Percentiles rank a stretch among this genome's conserved stretches.
These are phyloP conservation scores for Drosophila melanocephala DNA, from an alignment of 2,888 invertebrate genomes.

Conservation along the genomic window DNA sequence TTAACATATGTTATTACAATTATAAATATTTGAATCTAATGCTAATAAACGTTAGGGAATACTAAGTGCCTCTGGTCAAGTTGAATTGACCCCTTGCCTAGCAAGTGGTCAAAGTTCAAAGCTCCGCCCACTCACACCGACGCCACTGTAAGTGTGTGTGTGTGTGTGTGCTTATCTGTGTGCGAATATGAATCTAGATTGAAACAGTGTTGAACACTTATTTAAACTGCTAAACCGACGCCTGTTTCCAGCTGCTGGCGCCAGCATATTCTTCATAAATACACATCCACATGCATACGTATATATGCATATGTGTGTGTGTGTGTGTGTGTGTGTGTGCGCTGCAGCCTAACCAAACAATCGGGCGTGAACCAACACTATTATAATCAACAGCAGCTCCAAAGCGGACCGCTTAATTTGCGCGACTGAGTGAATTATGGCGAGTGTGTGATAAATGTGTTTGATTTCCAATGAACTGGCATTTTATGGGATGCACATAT, in stretches of 20 bases:
- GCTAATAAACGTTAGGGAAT: neutral
- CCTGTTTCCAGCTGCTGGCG: constrained; percentile 55
- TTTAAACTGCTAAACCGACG: constrained; percentile 60
- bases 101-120: neutral
- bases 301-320: neutral
- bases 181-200: constrained; percentile 59
- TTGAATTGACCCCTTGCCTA: neutral
- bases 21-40: neutral
- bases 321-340: neutral
- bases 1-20: neutral
- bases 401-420: constrained; percentile 46
- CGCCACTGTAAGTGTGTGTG: constrained; percentile 17
- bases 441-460: constrained; percentile 67
- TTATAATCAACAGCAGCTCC: constrained; percentile 6
- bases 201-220: constrained; percentile 70
- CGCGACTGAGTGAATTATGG: constrained; percentile 64
- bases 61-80: neutral
- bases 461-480: constrained; percentile 74
- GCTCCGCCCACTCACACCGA: neutral
- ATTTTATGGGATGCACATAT: constrained; percentile 61
- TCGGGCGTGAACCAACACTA: constrained; percentile 13
- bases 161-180: constrained; percentile 15
- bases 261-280: constrained; percentile 60
- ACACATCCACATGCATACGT: neutral
- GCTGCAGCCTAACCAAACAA: constrained; percentile 4